phyloP scores from a whole-genome alignment of 2,113 vertebrate genomes.

The Microtus richardsoni region DNA sequence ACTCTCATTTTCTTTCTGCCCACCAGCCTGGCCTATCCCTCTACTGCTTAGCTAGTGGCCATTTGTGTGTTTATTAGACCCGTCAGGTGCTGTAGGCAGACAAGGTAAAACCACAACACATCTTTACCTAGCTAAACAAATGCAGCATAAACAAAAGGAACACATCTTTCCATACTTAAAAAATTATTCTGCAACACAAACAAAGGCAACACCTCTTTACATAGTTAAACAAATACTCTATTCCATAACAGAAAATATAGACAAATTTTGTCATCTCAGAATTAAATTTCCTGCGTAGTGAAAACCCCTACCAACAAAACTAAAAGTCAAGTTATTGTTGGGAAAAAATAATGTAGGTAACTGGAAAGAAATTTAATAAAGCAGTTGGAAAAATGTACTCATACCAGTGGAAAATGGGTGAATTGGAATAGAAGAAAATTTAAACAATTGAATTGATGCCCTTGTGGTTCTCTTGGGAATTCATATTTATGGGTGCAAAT shows the following conservation, averaged over 20 bases:
- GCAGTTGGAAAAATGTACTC: background rate
- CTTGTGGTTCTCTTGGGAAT: background rate
- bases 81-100: background rate
- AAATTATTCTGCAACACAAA: background rate
- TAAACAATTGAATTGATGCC: background rate
- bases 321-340: background rate
- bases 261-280: constrained; percentile 16
- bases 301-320: background rate
- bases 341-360: background rate
- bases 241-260: background rate
- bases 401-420: background rate
- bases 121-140: background rate
- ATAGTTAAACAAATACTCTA: background rate
- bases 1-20: background rate
- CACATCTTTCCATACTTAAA: background rate
- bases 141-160: background rate
- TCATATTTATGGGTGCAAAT: background rate
- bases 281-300: background rate
- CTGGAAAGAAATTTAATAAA: background rate
- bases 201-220: background rate
- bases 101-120: background rate
- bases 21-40: background rate
- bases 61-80: background rate
- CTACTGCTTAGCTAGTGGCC: background rate
- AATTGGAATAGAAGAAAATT: background rate